Evolutionary conservation across 2,797 vertebrate genomes (phyloP).

Genomic region (Enteromius treurensis): DNA sequence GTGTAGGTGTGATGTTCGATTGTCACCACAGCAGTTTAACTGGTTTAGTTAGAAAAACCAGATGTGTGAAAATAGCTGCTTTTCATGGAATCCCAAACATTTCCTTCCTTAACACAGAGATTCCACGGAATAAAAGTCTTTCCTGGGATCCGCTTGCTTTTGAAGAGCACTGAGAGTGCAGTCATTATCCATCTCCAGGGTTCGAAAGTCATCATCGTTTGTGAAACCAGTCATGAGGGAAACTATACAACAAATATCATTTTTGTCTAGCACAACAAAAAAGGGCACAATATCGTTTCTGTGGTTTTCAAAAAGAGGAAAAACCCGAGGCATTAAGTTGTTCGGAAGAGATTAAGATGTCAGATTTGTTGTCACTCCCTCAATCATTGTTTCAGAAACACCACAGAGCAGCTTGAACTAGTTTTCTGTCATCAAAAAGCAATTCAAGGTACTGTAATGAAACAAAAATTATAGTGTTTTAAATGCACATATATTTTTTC

Average conservation of each 20-base stretch:
- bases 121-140: background rate
- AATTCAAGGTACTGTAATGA: background rate
- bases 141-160: background rate
- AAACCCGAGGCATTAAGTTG: background rate
- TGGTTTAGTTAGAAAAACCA: conserved; percentile 19
- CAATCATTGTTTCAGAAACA: background rate
- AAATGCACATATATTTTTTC: background rate
- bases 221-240: background rate
- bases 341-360: background rate
- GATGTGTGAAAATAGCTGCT: background rate
- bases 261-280: background rate
- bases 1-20: conserved; percentile 16
- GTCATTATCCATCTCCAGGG: background rate
- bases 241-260: background rate
- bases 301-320: background rate
- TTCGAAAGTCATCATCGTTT: background rate
- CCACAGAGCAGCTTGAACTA: background rate
- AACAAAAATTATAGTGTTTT: background rate
- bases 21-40: background rate
- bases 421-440: background rate
- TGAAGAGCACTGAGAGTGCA: background rate
- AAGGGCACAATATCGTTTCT: background rate
- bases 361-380: background rate
- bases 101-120: background rate
- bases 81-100: conserved; percentile 8